Base-by-base conservation (phyloP, 2,797 vertebrate species). In the Selene dorsalis region DNA sequence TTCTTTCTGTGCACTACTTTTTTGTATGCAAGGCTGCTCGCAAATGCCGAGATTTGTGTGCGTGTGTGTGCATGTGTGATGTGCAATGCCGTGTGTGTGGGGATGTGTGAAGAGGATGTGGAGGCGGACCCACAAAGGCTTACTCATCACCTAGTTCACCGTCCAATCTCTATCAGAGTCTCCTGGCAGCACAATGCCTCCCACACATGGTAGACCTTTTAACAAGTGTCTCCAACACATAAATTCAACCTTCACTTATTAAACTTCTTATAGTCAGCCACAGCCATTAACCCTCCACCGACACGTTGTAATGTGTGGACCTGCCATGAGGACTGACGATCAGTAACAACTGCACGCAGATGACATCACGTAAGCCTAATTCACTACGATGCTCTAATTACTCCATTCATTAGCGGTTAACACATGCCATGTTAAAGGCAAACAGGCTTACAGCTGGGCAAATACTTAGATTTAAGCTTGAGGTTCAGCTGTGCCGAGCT, bases 371-470 rank as follows among this genome's bases (percentile, higher is more conserved):
- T 93, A 92, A 92, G 87, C 85, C 91, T 90, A 92, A 93, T 92
- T 93, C 89, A 83, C 88, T 64, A 85, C 77, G 79, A 86, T 73
- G 85, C 73, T 84, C 87, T 93, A 94, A 95, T 95, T 90, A 92
- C 89, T 93, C 84, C 77, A 91, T 92, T 94, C 92, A 91, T 93
- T 94, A 94, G 91, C 68, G 75, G 91, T 91, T 92, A 89, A 92
- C 91, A 84, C 87, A 11, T 88, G 82, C 74, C 43, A 82, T 58
- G 89, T 83, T 57, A 65, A 85, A 75, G 55, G 79, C 74, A 94
- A 95, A 95, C 90, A 92, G 82, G 79, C 92, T 89, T 89, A 92
- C 93, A 94, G 94, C 93, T 94, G 93, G 84, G 89, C 85, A 94
- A 95, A 95, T 84, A 94, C 68, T 75, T 59, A 0, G 76, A 81